Conservation (phyloP, 2,113 vertebrate genomes). For the Circaetus gallicus region DNA sequence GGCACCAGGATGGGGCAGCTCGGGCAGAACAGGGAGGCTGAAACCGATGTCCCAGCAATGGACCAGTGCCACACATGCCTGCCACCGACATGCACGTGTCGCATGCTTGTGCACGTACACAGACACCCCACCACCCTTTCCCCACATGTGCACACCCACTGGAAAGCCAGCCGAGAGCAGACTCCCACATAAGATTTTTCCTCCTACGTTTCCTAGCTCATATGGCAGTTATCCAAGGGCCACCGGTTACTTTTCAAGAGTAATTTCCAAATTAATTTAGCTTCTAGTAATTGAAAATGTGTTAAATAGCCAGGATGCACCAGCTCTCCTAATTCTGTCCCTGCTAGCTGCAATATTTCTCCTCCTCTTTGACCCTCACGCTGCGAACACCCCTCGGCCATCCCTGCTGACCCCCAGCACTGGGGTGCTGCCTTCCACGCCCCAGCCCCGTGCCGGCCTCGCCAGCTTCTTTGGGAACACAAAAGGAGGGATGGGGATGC, state of each 20-base stretch:
- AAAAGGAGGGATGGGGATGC: neutral
- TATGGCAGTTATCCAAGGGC: neutral
- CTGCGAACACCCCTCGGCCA: neutral
- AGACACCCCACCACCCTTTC: neutral
- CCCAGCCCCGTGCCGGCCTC: no score
- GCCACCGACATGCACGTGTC: neutral
- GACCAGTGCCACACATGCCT: neutral
- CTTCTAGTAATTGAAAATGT: neutral
- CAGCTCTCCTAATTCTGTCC: neutral
- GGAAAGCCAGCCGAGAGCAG: neutral
- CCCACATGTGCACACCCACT: no score
- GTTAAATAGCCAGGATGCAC: neutral
- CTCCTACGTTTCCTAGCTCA: neutral
- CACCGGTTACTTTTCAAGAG: neutral
- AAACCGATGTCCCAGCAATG: neutral
- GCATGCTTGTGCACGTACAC: fast-evolving
- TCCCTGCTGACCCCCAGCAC: neutral
- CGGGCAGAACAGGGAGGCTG: neutral
- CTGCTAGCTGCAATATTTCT: neutral
- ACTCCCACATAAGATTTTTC: neutral
- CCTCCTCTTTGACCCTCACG: neutral
- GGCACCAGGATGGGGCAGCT: neutral
- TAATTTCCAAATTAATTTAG: neutral
- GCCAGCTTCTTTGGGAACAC: neutral
- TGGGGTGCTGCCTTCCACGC: neutral